Evolutionary conservation across 2,888 invertebrate species (phyloP), one percentile per base, ranked within the genome.

Genomic region (Rapana venosa): DNA sequence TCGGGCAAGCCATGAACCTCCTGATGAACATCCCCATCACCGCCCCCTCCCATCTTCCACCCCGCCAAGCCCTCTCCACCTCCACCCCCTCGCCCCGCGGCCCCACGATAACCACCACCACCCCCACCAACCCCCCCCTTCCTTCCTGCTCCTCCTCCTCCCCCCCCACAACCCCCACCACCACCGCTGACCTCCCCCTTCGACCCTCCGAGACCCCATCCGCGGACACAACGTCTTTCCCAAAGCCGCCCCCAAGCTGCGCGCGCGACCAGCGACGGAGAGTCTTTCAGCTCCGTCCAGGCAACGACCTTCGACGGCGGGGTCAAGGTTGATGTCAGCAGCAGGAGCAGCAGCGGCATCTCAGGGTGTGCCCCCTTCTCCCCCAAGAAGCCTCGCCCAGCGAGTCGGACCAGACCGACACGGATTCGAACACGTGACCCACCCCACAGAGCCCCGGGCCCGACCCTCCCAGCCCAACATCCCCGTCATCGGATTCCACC

Each of bases 11-110:
- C 85, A 93, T 94, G 87, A 93, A 94, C 87, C 93, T 94, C 26
- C 90, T 95, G 61, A 94, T 95, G 94, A 94, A 94, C 90, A 94
- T 94, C 86, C 94, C 94, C 26, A 92, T 93, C n/a, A 92, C 94
- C 36, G 93, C 93, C 13, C 94, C 94, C 20, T 93, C 94, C n/a
- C 32, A 91, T 94, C 35, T 95, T 95, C 90, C 94, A 95, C 89
- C 95, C 95, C 93, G 93, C 77, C 94, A 94, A 84, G 93, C 95
- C 74, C 90, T 94, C 22, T 94, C 94, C 90, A 94, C 94, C 20
- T 95, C 95, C 26, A 95, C 95, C 15, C 95, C 95, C 20, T 94
- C 92, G 92, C 93, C 90, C 92, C 92, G 6, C 92, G 92, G 83
- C 32, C 89, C 36, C 35, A 84, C 1, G 74, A n/a, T n/a, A n/a